Conservation (phyloP, 2,888 invertebrate species). For the Drosophila sordidula region DNA sequence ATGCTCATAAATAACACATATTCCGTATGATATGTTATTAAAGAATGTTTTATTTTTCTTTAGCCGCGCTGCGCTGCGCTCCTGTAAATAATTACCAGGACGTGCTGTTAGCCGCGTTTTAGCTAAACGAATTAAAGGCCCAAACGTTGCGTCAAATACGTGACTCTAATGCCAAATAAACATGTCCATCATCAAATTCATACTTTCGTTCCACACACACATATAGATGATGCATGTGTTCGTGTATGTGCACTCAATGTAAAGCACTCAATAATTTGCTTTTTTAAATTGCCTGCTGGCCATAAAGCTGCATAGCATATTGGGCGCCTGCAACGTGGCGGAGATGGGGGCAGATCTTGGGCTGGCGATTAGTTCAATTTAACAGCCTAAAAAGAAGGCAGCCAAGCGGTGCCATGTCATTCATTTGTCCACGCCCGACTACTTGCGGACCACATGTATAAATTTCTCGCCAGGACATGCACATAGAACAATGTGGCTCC, state of each 20-base stretch:
- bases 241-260: slow-evolving; percentile 57
- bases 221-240: slow-evolving; percentile 16
- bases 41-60: slow-evolving; percentile 57
- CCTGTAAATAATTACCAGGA: slow-evolving; percentile 78
- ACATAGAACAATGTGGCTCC: slow-evolving; percentile 48
- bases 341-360: slow-evolving; percentile 48
- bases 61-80: slow-evolving; percentile 34
- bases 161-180: slow-evolving; percentile 72
- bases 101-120: slow-evolving; percentile 62
- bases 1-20: slow-evolving; percentile 71
- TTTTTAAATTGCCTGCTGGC: slow-evolving; percentile 65
- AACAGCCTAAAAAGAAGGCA: slow-evolving; percentile 67
- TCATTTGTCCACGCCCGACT: slow-evolving; percentile 80
- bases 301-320: slow-evolving; percentile 78
- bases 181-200: slow-evolving; percentile 24
- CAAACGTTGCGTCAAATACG: slow-evolving; percentile 81
- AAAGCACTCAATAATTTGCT: slow-evolving; percentile 73
- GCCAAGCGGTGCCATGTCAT: slow-evolving; percentile 67
- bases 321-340: background rate
- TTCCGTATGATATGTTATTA: slow-evolving; percentile 66
- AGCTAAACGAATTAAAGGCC: slow-evolving; percentile 76
- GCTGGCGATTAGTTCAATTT: slow-evolving; percentile 74
- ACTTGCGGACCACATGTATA: slow-evolving; percentile 73
- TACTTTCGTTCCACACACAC: slow-evolving; percentile 3
- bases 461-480: slow-evolving; percentile 71